A percentile compares a stretch with the other conserved stretches of the same genome.
These are phyloP conservation scores for Oscheius sp. DNA, from an alignment of 2,888 invertebrate genomes.

Conservation along the genomic window DNA sequence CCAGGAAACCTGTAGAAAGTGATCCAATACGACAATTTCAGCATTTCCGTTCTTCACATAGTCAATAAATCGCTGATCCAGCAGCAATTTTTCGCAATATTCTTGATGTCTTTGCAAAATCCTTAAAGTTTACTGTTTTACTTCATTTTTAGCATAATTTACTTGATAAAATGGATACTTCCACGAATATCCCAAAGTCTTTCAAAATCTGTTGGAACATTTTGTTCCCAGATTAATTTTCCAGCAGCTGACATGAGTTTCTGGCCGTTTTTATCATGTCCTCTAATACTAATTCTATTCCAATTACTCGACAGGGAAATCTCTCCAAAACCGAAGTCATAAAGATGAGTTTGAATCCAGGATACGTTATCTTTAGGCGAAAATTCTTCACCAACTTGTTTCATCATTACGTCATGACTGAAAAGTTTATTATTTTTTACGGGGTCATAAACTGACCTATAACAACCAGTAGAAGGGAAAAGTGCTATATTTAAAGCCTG, in stretches of 20 bases:
- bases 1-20: conserved; percentile 64
- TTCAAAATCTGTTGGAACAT: conserved; percentile 61
- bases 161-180: conserved; percentile 57
- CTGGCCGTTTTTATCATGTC: conserved; percentile 51
- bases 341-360: conserved; percentile 67
- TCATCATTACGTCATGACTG: conserved; percentile 69
- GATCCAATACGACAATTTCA: conserved; percentile 66
- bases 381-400: conserved; percentile 59
- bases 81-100: conserved; percentile 59
- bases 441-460: conserved; percentile 46
- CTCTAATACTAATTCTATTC: conserved; percentile 53
- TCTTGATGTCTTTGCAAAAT: conserved; percentile 64
- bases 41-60: conserved; percentile 41
- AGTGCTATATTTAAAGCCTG: conserved; percentile 50
- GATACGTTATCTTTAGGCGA: conserved; percentile 51
- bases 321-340: conserved; percentile 64
- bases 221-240: conserved; percentile 57
- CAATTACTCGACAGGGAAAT: conserved; percentile 57
- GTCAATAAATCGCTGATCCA: conserved; percentile 49
- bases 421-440: conserved; percentile 32
- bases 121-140: conserved; percentile 32
- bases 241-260: conserved; percentile 52
- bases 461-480: conserved; percentile 68
- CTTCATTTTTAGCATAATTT: conserved; percentile 4
- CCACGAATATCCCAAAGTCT: conserved; percentile 64